Percentiles rank a stretch among this genome's conserved stretches.
phyloP scores from a whole-genome alignment of 2,113 vertebrate genomes.

The Nothoprocta pentlandii region DNA sequence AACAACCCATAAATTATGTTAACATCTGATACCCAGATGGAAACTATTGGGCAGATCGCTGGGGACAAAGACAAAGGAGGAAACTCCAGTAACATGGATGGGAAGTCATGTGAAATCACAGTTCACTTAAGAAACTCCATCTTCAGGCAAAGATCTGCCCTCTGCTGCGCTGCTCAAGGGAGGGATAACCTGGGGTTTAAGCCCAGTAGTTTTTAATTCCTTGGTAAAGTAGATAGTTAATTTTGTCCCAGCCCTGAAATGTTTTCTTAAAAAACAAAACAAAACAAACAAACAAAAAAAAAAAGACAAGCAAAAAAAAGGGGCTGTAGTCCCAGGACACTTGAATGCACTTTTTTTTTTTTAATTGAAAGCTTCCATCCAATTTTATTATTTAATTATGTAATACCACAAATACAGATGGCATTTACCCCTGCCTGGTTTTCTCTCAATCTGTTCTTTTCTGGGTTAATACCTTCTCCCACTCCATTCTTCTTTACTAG shows the following conservation, averaged over 20 bases:
- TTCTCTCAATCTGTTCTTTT: constrained; percentile 60
- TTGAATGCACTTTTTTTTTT: neutral
- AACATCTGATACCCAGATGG: neutral
- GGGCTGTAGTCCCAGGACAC: neutral
- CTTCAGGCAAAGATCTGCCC: too few relatives aligned
- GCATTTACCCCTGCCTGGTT: constrained; percentile 61
- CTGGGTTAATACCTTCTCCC: constrained; percentile 71
- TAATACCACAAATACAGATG: constrained; percentile 56
- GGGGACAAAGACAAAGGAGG: neutral
- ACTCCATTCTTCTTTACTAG: constrained; percentile 63
- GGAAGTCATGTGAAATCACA: neutral
- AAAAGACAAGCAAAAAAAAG: too few relatives aligned
- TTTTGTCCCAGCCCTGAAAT: neutral
- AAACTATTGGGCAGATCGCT: neutral
- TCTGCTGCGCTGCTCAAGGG: neutral
- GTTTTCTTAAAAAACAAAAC: neutral
- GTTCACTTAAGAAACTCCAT: neutral
- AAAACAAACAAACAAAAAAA: too few relatives aligned
- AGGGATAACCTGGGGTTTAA: neutral
- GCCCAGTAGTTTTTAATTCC: neutral
- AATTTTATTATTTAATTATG: constrained; percentile 45
- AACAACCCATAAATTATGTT: constrained; percentile 1
- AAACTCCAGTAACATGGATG: neutral
- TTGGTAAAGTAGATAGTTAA: neutral
- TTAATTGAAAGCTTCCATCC: neutral